These are phyloP conservation scores for Drosophila pruinosa DNA, from an alignment of 1,140 invertebrate species.

Conservation along the genomic window DNA sequence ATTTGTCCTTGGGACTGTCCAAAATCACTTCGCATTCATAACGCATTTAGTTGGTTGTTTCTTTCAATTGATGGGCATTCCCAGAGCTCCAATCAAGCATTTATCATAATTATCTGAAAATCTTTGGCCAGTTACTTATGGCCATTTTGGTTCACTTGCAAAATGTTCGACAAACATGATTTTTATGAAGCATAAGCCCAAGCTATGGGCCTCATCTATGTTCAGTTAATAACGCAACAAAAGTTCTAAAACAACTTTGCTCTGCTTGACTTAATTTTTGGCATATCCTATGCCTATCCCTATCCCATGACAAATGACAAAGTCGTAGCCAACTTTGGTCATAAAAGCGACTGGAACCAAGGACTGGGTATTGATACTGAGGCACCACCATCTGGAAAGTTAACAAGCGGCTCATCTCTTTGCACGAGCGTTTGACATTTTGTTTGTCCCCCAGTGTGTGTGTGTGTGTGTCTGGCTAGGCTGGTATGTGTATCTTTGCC, in stretches of 20 bases:
- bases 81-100: constrained; percentile 43
- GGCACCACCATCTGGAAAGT: not conserved
- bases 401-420: constrained; percentile 32
- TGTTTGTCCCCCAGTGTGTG: constrained; percentile 33
- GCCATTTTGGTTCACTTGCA: constrained; percentile 8
- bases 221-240: constrained; percentile 46
- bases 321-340: constrained; percentile 58
- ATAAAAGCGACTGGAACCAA: constrained; percentile 40
- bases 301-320: constrained; percentile 62
- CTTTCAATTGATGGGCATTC: constrained; percentile 6
- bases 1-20: not conserved
- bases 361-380: not conserved
- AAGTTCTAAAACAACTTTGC: constrained; percentile 53
- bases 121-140: constrained; percentile 34
- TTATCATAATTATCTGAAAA: constrained; percentile 59
- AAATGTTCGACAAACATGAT: constrained; percentile 34
- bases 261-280: constrained; percentile 60
- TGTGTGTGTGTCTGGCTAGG: constrained; percentile 28
- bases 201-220: not conserved
- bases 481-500: constrained; percentile 33
- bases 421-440: constrained; percentile 43
- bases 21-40: not conserved
- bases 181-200: constrained; percentile 32
- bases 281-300: constrained; percentile 18
- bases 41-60: constrained; percentile 8